Evolutionary conservation across 2,888 invertebrate species (phyloP).

Genomic region (Pherbina coryleti): DNA sequence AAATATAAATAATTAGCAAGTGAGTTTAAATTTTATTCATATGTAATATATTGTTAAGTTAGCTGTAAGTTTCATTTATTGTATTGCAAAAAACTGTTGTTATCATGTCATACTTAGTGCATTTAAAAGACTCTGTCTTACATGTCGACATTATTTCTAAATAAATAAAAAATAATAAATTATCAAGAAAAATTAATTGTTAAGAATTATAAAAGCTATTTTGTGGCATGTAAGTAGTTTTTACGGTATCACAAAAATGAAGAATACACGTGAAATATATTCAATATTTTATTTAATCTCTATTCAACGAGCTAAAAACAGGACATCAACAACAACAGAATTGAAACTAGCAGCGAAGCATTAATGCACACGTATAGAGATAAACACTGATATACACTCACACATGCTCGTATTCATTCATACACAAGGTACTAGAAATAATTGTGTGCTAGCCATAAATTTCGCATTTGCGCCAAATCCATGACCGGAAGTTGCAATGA

Average conservation of each 20-base stretch:
- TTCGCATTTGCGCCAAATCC: neutral
- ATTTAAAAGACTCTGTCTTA: too few relatives aligned
- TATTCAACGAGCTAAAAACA: neutral
- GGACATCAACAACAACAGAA: neutral
- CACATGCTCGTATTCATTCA: too few relatives aligned
- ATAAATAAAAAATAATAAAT: too few relatives aligned
- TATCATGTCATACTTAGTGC: too few relatives aligned
- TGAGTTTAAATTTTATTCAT: too few relatives aligned
- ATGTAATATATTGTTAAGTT: too few relatives aligned
- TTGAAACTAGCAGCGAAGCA: neutral
- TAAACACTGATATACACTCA: slow-evolving; percentile 12
- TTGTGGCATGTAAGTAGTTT: neutral
- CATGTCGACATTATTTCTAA: too few relatives aligned
- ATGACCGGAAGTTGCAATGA: neutral
- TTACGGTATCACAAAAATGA: neutral
- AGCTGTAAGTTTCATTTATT: too few relatives aligned
- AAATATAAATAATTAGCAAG: too few relatives aligned
- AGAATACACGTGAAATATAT: slow-evolving; percentile 3
- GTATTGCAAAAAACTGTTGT: too few relatives aligned
- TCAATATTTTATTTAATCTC: neutral
- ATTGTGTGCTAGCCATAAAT: neutral
- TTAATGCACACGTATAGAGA: slow-evolving; percentile 8
- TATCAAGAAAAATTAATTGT: neutral
- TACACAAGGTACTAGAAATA: neutral
- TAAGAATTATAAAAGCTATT: too few relatives aligned